phyloP scores from a whole-genome alignment of 2,797 vertebrate species.

The Darevskia nairensis region DNA sequence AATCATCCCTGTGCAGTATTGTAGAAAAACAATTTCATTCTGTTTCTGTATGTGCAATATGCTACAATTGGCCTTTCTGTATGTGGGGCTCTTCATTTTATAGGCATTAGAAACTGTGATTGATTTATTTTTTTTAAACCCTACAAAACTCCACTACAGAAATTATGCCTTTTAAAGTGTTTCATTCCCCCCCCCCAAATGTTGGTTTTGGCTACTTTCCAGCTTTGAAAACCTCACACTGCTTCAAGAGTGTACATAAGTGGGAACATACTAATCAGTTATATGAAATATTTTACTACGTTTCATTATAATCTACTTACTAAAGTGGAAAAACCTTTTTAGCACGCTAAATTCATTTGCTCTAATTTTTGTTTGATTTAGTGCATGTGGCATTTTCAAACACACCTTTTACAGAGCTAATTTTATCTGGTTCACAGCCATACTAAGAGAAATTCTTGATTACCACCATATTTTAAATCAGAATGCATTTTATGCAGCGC shows the following conservation, averaged over 20 bases:
- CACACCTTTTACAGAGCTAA: slow-evolving; percentile 45
- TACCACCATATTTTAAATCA: slow-evolving; percentile 9
- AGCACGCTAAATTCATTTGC: slow-evolving; percentile 70
- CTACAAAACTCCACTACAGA: not conserved
- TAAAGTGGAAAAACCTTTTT: slow-evolving; percentile 72
- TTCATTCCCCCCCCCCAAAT: not conserved
- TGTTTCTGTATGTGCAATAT: rapidly evolving
- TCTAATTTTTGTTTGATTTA: slow-evolving; percentile 73
- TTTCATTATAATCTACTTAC: slow-evolving; percentile 76
- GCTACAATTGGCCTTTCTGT: slow-evolving; percentile 7
- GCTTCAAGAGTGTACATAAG: slow-evolving; percentile 68
- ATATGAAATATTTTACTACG: slow-evolving; percentile 68
- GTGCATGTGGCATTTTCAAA: slow-evolving; percentile 55
- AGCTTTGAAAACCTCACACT: slow-evolving; percentile 65
- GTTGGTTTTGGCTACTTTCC: slow-evolving; percentile 71
- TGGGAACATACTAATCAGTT: slow-evolving; percentile 72
- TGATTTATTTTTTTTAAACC: slow-evolving; percentile 27
- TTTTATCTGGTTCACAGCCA: slow-evolving; percentile 60
- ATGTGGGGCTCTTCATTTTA: slow-evolving; percentile 24
- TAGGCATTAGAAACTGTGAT: not conserved
- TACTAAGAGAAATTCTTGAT: slow-evolving; percentile 43
- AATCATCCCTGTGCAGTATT: not conserved
- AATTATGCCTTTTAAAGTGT: slow-evolving; percentile 43
- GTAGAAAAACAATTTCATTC: slow-evolving; percentile 21
- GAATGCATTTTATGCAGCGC: not conserved